Evolutionary conservation across 2,113 vertebrate genomes (phyloP).

Genomic region (Melospiza melodia): DNA sequence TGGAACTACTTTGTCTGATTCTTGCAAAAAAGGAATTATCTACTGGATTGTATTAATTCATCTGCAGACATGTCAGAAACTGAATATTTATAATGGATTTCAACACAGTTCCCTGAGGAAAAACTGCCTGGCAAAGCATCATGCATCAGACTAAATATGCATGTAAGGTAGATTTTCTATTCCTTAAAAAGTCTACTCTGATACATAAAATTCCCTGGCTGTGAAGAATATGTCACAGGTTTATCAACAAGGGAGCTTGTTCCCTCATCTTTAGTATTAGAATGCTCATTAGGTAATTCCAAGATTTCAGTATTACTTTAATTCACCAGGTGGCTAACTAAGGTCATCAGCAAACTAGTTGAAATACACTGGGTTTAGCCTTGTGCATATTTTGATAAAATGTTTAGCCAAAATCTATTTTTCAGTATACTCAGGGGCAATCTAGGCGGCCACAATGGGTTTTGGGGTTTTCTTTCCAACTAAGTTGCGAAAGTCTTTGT

Average conservation of each 20-base stretch:
- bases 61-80: neutral
- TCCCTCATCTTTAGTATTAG: neutral
- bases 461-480: neutral
- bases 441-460: neutral
- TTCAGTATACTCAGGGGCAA: neutral
- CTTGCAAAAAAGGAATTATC: neutral
- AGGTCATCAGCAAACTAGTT: neutral
- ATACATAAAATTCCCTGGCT: neutral
- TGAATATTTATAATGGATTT: slow-evolving; percentile 34
- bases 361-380: neutral
- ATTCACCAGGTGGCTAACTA: neutral
- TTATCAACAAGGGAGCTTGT: neutral
- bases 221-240: neutral
- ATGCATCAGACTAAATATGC: neutral
- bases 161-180: neutral
- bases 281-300: neutral
- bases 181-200: neutral
- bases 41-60: slow-evolving; percentile 14
- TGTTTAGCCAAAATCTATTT: neutral
- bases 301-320: neutral
- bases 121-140: slow-evolving; percentile 4
- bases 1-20: neutral
- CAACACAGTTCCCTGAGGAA: neutral
- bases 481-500: neutral
- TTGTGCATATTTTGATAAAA: neutral